Evolutionary conservation across 2,888 invertebrate species (phyloP), one percentile per base, ranked within the genome.

Genomic region (Noctuana brunneofusca): DNA sequence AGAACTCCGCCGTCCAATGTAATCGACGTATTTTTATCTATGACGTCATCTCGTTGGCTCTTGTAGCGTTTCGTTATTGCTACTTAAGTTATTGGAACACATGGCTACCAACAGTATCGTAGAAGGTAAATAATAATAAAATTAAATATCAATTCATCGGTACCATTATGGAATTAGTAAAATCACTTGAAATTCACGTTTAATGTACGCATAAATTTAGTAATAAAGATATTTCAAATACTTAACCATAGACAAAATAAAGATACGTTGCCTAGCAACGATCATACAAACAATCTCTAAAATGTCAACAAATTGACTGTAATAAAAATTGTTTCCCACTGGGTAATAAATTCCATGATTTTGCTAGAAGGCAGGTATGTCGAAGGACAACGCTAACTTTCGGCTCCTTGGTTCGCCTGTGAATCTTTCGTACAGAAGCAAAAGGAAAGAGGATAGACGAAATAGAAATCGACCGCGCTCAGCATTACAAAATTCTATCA

Each of bases 401-500:
- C 83, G 91, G 68, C 79, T 91, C 59, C 75, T 87, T 41, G 91
- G 91, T 66, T 90, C 91, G 46, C 91, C 90, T 65, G 89, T 91
- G 63, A 90, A 90, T 70, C 76, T 91, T 35, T 82, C 85, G 0
- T 86, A 89, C 63, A 79, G 90, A 65, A 80, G 78, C 68, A 90
- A 89, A 73, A 90, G 85, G 68, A 88, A 85, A 65, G 88, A 89
- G 70, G 89, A 87, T 16, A 85, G 76, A 68, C 87, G 83, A 65
- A 85, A 84, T 65, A 75, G 83, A 18, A 88, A 84, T 64, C 75
- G 91, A 22, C 91, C 91, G 0, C 79, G 91, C 12, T 91, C 91
- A 8, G 91, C 91, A 1, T 72, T 89, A 32, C 89, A 84, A 69
- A 86, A 81, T 66, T 85, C 87, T 65, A 81, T 81, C 68, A 76